phyloP scores from a whole-genome alignment of 2,113 vertebrate species.

The Syrrhaptes paradoxus region DNA sequence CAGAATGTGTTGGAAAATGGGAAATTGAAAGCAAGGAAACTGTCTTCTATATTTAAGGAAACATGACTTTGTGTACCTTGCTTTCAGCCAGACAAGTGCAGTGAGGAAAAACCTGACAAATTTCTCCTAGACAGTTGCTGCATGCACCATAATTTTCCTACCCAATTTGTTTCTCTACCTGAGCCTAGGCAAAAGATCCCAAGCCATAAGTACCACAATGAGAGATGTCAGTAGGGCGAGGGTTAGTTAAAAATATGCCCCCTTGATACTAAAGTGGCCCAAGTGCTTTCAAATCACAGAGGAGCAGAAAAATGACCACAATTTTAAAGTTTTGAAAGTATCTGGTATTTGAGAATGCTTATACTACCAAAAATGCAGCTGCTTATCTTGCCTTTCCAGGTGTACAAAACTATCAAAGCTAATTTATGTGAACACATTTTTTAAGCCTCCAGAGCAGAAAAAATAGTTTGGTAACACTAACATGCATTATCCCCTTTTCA shows the following conservation, averaged over 20 bases:
- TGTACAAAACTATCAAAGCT: not conserved
- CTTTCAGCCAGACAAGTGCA: not conserved
- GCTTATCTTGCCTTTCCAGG: not conserved
- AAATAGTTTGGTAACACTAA: not conserved
- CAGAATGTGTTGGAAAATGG: not conserved
- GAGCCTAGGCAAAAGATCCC: not conserved
- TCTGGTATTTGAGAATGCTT: not conserved
- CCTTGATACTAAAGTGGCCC: not conserved
- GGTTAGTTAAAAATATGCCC: not conserved
- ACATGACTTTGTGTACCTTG: not conserved
- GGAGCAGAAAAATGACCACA: not conserved
- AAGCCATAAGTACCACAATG: not conserved
- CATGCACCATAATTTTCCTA: not conserved
- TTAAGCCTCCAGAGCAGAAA: not conserved
- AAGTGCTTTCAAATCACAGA: not conserved
- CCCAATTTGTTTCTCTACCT: not conserved
- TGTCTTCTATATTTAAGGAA: not conserved
- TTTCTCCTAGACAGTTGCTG: not conserved
- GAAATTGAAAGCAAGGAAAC: constrained; percentile 4
- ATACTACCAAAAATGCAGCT: not conserved
- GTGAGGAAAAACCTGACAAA: not conserved
- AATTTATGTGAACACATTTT: not conserved
- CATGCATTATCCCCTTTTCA: not conserved
- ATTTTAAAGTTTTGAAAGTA: not conserved
- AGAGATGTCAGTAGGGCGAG: not conserved